Evolutionary conservation across 2,113 vertebrate genomes (phyloP).

Genomic region (Agapornis roseicollis): DNA sequence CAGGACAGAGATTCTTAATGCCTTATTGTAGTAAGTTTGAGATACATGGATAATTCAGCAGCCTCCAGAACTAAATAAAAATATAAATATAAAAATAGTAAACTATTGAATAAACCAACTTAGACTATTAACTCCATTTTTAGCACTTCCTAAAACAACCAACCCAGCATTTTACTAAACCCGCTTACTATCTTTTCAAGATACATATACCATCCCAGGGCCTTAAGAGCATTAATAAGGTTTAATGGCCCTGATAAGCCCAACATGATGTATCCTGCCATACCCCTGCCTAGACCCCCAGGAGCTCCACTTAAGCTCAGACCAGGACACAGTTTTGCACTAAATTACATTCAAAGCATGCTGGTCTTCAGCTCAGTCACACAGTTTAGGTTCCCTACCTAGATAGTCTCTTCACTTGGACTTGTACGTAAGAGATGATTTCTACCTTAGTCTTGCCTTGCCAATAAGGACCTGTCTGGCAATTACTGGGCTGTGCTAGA

Average conservation of each 20-base stretch:
- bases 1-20: neutral
- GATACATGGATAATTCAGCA: neutral
- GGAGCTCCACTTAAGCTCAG: neutral
- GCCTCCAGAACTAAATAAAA: neutral
- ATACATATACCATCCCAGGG: fast-evolving
- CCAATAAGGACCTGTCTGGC: neutral
- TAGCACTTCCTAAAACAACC: neutral
- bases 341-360: neutral
- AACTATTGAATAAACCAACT: neutral
- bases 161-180: neutral
- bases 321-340: fast-evolving
- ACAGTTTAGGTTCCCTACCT: fast-evolving
- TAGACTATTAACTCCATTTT: neutral
- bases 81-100: neutral
- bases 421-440: neutral
- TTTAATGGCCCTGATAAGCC: neutral
- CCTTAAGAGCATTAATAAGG: neutral
- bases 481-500: too few species aligned
- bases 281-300: neutral
- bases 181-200: neutral
- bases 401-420: fast-evolving
- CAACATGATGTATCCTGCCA: neutral
- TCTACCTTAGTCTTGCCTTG: too few species aligned
- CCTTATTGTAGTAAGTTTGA: neutral
- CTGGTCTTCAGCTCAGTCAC: fast-evolving